Evolutionary conservation across 2,797 vertebrate genomes (phyloP), one percentile per base, ranked within the genome.

Genomic region (Emydoidea blandingii): DNA sequence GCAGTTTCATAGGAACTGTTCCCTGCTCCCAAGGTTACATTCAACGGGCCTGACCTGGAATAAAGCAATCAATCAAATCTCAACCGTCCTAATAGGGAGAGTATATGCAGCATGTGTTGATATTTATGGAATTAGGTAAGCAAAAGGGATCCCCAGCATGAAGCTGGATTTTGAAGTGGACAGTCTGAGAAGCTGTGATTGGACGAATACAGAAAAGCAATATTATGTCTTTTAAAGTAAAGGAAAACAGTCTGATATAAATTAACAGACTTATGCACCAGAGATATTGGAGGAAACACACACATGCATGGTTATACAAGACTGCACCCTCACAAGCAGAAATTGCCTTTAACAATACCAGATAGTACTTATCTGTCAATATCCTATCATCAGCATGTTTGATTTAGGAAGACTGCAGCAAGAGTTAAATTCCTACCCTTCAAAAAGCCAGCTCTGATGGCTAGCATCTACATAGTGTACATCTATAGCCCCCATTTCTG

Each of bases 1-100:
- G 57, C 0, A 0, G 83, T 88, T 91, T 93, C 88, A 78, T 47
- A 80, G 89, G 68, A 97, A 56, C 74, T 80, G 8, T 59, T 94
- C 25, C 68, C 10, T 86, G 14, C 53, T 83, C 1, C 34, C 92
- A 86, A 91, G 92, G 92, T 97, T 93, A 94, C 94, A 10, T 2
- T 85, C 90, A 79, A 90, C 1, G 15, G 1, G 21, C 76, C 94
- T 96, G 96, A 85, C 59, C 86, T 85, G 92, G 80, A 94, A 80
- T 31, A 29, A 81, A 95, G 79, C 53, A 53, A 88, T 65, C 83
- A 49, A 79, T 81, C 85, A 89, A 92, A 95, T 80, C 92, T 91
- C 57, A 56, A 23, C 12, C n/a, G 53, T 80, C 78, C 14, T 52
- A 72, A 34, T 49, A 25, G 44, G 34, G 50, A 87, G 49, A 78